phyloP scores from a whole-genome alignment of 2,888 invertebrate species.

The Tiphia femorata region DNA sequence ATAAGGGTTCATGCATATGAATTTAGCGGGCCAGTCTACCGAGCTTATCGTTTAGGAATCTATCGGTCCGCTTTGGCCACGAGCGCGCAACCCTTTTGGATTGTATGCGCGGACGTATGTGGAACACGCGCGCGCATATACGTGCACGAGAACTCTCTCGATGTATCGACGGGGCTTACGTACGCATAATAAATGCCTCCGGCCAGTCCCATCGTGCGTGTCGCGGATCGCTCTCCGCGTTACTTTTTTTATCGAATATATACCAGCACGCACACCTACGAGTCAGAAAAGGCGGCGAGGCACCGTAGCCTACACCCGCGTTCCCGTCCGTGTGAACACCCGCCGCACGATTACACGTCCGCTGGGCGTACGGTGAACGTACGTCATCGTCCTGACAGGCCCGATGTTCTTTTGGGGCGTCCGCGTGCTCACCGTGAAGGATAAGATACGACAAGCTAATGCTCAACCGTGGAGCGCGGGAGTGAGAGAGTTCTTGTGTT shows the following conservation, averaged over 20 bases:
- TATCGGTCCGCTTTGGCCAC: slow-evolving; percentile 17
- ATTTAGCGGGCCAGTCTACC: slow-evolving; percentile 58
- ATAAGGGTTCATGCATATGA: slow-evolving; percentile 66
- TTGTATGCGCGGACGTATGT: background rate
- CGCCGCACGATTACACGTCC: too few relatives aligned
- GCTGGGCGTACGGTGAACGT: too few relatives aligned
- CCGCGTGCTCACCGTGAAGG: slow-evolving; percentile 24
- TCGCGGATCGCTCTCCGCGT: slow-evolving; percentile 16
- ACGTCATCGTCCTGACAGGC: slow-evolving; percentile 21
- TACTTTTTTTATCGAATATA: slow-evolving; percentile 17
- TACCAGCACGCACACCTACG: slow-evolving; percentile 21
- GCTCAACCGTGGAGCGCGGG: slow-evolving; percentile 22
- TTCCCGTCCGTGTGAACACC: too few relatives aligned
- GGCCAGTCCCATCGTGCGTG: slow-evolving; percentile 27
- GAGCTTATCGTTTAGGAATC: slow-evolving; percentile 47
- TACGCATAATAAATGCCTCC: slow-evolving; percentile 31
- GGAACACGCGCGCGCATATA: background rate
- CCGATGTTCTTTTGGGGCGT: slow-evolving; percentile 16
- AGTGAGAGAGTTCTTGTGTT: slow-evolving; percentile 35
- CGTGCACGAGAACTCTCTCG: too few relatives aligned
- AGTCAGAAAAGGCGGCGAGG: background rate
- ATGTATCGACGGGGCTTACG: too few relatives aligned
- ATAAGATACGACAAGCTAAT: slow-evolving; percentile 38
- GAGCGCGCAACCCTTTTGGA: slow-evolving; percentile 51
- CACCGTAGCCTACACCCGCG: background rate